Evolutionary conservation across 2,797 vertebrate genomes (phyloP).

Genomic region (Lophotriccus pileatus): DNA sequence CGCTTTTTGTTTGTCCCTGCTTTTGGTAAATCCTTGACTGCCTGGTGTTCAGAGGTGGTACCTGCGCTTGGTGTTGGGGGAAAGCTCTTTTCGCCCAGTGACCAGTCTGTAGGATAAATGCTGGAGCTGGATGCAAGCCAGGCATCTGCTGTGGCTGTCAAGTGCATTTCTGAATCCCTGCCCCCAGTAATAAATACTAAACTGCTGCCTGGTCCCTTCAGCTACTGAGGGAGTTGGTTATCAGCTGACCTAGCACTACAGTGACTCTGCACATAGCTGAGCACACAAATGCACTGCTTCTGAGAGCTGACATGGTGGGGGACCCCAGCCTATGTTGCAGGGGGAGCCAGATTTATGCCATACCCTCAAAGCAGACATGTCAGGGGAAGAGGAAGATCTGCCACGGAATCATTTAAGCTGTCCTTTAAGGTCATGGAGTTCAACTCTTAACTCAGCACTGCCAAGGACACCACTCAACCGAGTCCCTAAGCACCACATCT

Average conservation of each 20-base stretch:
- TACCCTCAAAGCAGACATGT: rapidly evolving
- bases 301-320: not conserved
- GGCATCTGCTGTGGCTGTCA: not conserved
- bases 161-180: not conserved
- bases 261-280: not conserved
- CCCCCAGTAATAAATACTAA: not conserved
- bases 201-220: not conserved
- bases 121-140: not conserved
- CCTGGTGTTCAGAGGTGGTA: not conserved
- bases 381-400: not conserved
- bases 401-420: not conserved
- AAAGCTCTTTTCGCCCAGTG: not conserved
- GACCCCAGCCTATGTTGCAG: rapidly evolving
- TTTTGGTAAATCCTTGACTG: not conserved
- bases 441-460: not conserved
- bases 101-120: not conserved
- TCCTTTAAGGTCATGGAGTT: not conserved
- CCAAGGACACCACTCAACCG: rapidly evolving
- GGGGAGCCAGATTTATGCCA: not conserved
- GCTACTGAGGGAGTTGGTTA: not conserved
- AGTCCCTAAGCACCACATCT: not conserved
- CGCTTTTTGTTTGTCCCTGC: rapidly evolving
- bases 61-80: not conserved
- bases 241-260: not conserved
- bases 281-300: rapidly evolving